Base-by-base conservation (phyloP, 2,113 vertebrate species). In the Blennius ocellaris region DNA sequence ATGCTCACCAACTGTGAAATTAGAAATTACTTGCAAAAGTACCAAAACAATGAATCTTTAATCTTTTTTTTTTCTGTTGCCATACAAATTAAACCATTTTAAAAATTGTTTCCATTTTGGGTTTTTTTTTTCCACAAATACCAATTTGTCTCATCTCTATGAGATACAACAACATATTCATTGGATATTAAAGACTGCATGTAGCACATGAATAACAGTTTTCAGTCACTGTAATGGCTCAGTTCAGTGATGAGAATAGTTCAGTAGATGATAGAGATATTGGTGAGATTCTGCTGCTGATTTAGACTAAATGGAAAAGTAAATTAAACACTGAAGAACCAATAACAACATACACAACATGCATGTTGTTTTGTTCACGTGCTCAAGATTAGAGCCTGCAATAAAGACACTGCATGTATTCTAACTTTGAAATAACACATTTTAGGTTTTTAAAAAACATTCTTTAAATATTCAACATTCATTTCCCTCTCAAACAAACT, bases 1-100 rank as follows among this genome's bases (percentile, higher is more conserved):
- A 49, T 60, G 67, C 65, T 63, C 65, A 59, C 55, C 41, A 37
- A 75, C 47, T 72, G 76, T 81, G 76, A 78, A 76, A 77, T 78
- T 67, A 64, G 69, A 64, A 72, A 59, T 48, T 51, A 69, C 66
- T 70, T 70, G 9, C 16, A 78, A 54, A 68, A 68, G 54, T 43
- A 52, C 9, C 48, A 63, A 68, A 62, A 63, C 53, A 77, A 82
- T 72, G 5, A 36, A 5, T 75, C 1, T 48, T 51, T 58, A 55
- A 56, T 70, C 9, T 65, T 69, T 65, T 7, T 51, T 61, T 16
- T 37, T 68, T 76, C 2, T 55, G 54, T 63, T 68, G 67, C 39
- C 10, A 14, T 51, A 62, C 30, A 78, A 67, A 66, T 30, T 30
- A 30, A 30, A 30, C 21, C 21, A 30, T 52, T 60, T 45, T 16